Conservation (phyloP, 2,113 vertebrate species). For the Hypanus sabinus region DNA sequence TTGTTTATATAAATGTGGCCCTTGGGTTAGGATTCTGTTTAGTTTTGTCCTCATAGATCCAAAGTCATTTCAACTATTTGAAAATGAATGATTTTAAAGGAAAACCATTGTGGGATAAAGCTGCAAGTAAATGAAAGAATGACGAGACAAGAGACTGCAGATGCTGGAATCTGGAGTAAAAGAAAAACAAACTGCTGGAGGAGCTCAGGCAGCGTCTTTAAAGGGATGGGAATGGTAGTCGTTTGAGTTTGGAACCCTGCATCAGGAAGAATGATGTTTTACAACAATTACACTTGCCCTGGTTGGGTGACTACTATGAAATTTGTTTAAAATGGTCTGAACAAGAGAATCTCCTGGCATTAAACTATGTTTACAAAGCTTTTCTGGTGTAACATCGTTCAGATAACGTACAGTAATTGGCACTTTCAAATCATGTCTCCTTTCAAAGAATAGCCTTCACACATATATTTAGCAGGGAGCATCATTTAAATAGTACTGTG, state of each 20-base stretch:
- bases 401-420: neutral
- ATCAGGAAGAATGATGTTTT: neutral
- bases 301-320: neutral
- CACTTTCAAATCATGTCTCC: neutral
- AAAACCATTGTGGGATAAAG: neutral
- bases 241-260: too few species aligned
- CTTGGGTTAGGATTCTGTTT: neutral
- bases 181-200: too few species aligned
- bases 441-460: neutral
- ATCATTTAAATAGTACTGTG: neutral
- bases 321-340: neutral
- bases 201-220: too few species aligned
- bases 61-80: neutral
- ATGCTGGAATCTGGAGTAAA: too few species aligned
- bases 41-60: neutral
- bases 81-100: neutral
- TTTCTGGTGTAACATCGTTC: neutral
- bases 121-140: neutral
- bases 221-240: too few species aligned
- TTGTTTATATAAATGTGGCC: slow-evolving; percentile 28
- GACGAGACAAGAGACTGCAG: too few species aligned
- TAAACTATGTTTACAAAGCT: neutral
- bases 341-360: neutral
- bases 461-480: neutral
- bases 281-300: neutral